Evolutionary conservation across 2,113 vertebrate genomes (phyloP).

Genomic region (Thermophis baileyi): DNA sequence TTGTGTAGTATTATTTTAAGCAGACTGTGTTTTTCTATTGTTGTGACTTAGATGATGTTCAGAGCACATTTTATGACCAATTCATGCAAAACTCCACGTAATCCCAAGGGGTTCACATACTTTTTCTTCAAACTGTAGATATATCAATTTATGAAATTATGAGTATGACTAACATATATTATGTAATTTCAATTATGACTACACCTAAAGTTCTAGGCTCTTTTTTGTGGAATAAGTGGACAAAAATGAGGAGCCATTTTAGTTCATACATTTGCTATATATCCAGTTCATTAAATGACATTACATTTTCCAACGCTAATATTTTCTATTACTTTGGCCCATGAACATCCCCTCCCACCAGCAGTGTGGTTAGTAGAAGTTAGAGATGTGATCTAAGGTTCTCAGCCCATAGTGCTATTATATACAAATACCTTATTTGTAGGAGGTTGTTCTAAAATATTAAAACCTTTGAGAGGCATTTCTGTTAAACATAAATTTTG

Average conservation of each 20-base stretch:
- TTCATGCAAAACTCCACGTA: too few species aligned
- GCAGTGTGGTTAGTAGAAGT: background rate
- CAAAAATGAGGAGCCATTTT: background rate
- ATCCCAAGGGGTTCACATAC: too few species aligned
- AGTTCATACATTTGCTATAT: background rate
- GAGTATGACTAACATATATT: background rate
- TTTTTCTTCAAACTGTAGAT: too few species aligned
- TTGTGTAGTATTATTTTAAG: too few species aligned
- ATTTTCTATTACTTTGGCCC: background rate
- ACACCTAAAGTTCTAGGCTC: background rate
- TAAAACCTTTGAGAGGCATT: conserved; percentile 9
- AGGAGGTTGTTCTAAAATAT: background rate
- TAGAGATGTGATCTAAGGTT: background rate
- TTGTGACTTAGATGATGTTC: too few species aligned
- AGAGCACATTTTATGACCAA: too few species aligned
- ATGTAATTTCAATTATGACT: background rate
- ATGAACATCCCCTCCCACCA: background rate
- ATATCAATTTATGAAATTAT: background rate
- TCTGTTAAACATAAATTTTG: conserved; percentile 65
- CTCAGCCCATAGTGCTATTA: background rate
- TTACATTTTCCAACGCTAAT: background rate
- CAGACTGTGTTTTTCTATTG: too few species aligned
- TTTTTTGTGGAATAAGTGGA: background rate
- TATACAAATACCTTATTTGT: background rate
- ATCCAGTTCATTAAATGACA: background rate